These are phyloP conservation scores for Oscheius sp. DNA, from an alignment of 2,888 invertebrate species.

Conservation along the genomic window DNA sequence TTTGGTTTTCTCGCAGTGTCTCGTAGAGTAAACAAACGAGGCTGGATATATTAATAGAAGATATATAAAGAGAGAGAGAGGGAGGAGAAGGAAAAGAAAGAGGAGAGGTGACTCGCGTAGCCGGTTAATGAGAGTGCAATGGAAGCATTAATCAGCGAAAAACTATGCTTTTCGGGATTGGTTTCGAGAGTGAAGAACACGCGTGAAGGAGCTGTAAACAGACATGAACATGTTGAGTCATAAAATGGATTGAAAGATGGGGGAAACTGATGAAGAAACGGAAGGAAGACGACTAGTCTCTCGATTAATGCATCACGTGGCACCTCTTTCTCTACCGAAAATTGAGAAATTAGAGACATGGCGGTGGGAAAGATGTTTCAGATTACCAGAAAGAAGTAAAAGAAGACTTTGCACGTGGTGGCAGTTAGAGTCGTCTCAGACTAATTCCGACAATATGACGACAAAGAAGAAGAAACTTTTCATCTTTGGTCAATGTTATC, in stretches of 20 bases:
- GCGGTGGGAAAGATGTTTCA: neutral
- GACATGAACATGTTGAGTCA: too few relatives aligned
- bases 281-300: neutral
- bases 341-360: neutral
- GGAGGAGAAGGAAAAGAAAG: neutral
- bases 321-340: neutral
- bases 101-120: neutral
- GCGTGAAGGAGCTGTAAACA: neutral
- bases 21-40: too few relatives aligned
- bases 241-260: too few relatives aligned
- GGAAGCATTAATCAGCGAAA: neutral
- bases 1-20: too few relatives aligned
- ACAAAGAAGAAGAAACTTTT: neutral
- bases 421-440: neutral
- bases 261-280: neutral
- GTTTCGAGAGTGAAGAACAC: neutral
- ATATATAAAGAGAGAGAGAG: neutral
- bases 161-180: neutral
- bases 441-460: neutral
- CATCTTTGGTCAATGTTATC: too few relatives aligned
- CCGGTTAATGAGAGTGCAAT: neutral
- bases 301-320: neutral
- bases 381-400: neutral
- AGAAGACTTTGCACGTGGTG: slow-evolving; percentile 6
- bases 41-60: too few relatives aligned